Conservation (phyloP, 2,888 invertebrate species). For the Dyspetes luteomarginatus region DNA sequence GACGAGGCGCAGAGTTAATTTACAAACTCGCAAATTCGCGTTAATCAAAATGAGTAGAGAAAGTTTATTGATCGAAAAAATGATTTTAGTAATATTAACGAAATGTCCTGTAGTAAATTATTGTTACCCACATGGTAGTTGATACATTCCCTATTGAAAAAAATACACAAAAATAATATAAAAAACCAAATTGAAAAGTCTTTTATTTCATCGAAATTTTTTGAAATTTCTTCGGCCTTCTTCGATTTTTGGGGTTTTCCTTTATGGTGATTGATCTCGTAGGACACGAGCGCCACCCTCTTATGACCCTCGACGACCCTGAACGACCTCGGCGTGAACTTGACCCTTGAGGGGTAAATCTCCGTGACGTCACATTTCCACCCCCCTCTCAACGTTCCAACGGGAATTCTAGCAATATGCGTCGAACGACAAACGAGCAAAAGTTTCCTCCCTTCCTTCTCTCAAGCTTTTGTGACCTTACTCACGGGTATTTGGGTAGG, state of each 20-base stretch:
- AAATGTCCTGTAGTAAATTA: slow-evolving; percentile 49
- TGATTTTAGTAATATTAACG: not conserved
- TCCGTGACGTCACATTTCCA: slow-evolving; percentile 53
- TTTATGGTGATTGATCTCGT: not conserved
- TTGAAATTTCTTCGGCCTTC: not conserved
- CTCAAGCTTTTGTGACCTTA: not conserved
- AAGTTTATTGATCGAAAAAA: not conserved
- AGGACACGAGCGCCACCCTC: slow-evolving; percentile 20
- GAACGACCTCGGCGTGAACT: slow-evolving; percentile 62
- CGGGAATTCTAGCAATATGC: slow-evolving; percentile 17
- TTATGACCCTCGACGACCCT: slow-evolving; percentile 45
- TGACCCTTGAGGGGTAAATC: slow-evolving; percentile 58
- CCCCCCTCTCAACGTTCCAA: slow-evolving; percentile 14
- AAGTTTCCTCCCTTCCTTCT: slow-evolving; percentile 15
- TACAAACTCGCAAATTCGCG: not conserved
- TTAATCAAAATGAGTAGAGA: not conserved
- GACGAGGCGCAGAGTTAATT: not conserved
- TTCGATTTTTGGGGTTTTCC: not conserved
- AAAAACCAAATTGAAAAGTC: slow-evolving; percentile 1
- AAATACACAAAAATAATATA: slow-evolving; percentile 30
- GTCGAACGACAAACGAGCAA: slow-evolving; percentile 37
- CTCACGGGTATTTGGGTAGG: slow-evolving; percentile 48
- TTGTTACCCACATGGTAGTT: slow-evolving; percentile 56
- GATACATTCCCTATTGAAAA: slow-evolving; percentile 59
- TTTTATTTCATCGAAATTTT: not conserved